Evolutionary conservation across 2,113 vertebrate genomes (phyloP).

Genomic region (Barbus barbus): DNA sequence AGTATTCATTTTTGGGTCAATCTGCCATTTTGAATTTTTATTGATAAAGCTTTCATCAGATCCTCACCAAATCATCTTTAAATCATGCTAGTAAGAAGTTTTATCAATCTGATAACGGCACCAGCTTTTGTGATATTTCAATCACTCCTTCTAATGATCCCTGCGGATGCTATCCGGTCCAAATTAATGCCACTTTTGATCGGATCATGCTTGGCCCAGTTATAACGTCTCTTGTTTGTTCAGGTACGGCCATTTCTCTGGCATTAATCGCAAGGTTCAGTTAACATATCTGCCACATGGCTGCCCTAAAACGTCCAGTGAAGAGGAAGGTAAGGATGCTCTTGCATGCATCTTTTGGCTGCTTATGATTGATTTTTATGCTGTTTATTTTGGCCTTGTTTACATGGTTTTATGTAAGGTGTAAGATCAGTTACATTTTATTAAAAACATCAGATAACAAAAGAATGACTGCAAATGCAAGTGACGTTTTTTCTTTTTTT

Average conservation of each 20-base stretch:
- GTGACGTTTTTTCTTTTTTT: no score
- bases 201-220: background rate
- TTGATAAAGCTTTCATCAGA: background rate
- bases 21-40: background rate
- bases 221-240: slow-evolving; percentile 26
- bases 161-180: background rate
- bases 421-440: background rate
- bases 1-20: background rate
- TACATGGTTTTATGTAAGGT: background rate
- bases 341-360: background rate
- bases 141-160: no score
- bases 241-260: slow-evolving; percentile 92
- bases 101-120: background rate
- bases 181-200: background rate
- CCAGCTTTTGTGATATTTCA: no score
- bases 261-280: slow-evolving; percentile 93
- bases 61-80: background rate
- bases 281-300: slow-evolving; percentile 90
- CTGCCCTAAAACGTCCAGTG: slow-evolving; percentile 89
- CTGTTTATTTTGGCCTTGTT: no score
- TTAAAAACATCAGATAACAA: background rate
- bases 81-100: background rate
- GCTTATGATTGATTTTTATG: background rate
- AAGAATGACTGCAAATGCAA: no score
- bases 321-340: slow-evolving; percentile 82